These are phyloP conservation scores for Chionoecetes opilio DNA, from an alignment of 1,140 invertebrate species.

Conservation along the genomic window DNA sequence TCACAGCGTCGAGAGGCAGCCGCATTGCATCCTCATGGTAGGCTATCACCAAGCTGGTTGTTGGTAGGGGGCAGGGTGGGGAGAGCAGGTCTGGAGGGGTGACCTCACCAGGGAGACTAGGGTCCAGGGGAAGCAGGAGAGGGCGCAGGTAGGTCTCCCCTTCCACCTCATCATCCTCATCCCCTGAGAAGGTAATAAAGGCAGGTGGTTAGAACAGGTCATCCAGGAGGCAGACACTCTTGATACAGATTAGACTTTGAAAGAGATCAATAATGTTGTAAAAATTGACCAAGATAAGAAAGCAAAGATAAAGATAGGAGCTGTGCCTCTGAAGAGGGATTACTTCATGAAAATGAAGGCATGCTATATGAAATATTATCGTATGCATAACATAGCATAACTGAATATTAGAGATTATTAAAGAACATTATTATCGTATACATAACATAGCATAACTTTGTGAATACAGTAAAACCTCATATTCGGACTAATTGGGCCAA, in stretches of 20 bases:
- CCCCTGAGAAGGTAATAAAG: constrained; percentile 55
- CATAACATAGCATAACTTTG: too few species aligned
- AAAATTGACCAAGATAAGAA: too few species aligned
- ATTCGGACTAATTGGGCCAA: too few species aligned
- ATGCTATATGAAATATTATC: too few species aligned
- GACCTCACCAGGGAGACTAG: neutral
- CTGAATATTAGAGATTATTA: too few species aligned
- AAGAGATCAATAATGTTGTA: neutral
- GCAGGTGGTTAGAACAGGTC: neutral
- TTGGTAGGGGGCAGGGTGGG: constrained; percentile 55
- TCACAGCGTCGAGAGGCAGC: constrained; percentile 78
- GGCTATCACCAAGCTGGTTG: constrained; percentile 56
- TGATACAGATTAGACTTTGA: neutral
- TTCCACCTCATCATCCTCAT: constrained; percentile 74
- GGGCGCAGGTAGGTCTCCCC: constrained; percentile 55
- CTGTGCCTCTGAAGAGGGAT: too few species aligned
- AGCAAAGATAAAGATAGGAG: too few species aligned
- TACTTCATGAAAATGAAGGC: too few species aligned
- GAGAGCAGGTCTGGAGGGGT: constrained; percentile 58
- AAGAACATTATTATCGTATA: too few species aligned
- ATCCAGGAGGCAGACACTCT: neutral
- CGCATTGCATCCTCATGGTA: constrained; percentile 77
- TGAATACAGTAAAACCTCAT: too few species aligned
- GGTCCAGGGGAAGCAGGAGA: neutral
- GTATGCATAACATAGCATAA: too few species aligned